A percentile compares a stretch with the other conserved stretches of the same genome.
These are phyloP conservation scores for Cerastoderma edule DNA, from an alignment of 2,888 invertebrate species.

Conservation along the genomic window DNA sequence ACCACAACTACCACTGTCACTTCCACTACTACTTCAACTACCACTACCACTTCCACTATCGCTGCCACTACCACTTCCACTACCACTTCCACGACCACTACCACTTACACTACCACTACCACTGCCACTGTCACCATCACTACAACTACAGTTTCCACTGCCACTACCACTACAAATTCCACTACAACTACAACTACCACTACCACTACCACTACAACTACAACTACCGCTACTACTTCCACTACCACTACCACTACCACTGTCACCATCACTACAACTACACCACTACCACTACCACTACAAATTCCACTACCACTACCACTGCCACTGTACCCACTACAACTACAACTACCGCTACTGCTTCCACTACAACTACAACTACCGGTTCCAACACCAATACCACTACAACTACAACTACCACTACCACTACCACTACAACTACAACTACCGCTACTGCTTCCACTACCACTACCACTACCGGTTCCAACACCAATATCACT, in stretches of 20 bases:
- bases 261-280: too few species aligned
- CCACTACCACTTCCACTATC: conserved; percentile 9
- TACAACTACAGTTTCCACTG: conserved; percentile 3
- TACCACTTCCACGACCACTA: conserved; percentile 25
- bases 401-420: conserved; percentile 11
- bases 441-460: conserved; percentile 18
- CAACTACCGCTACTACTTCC: conserved; percentile 13
- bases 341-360: too few species aligned
- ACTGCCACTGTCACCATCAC: conserved; percentile 14
- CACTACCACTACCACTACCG: conserved; percentile 11
- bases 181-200: conserved; percentile 11
- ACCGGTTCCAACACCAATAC: conserved; percentile 10
- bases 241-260: too few species aligned
- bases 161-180: not conserved
- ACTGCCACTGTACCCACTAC: too few species aligned
- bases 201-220: conserved; percentile 24
- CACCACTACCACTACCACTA: too few species aligned
- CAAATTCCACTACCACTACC: too few species aligned
- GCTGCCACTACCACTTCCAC: conserved; percentile 23
- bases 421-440: conserved; percentile 19
- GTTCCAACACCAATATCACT: conserved; percentile 19
- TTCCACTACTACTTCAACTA: conserved; percentile 22
- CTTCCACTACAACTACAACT: conserved; percentile 13
- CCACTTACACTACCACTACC: conserved; percentile 15
- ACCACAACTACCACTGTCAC: conserved; percentile 12